Conservation (phyloP, 2,113 vertebrate species). For the Perognathus longimembris region DNA sequence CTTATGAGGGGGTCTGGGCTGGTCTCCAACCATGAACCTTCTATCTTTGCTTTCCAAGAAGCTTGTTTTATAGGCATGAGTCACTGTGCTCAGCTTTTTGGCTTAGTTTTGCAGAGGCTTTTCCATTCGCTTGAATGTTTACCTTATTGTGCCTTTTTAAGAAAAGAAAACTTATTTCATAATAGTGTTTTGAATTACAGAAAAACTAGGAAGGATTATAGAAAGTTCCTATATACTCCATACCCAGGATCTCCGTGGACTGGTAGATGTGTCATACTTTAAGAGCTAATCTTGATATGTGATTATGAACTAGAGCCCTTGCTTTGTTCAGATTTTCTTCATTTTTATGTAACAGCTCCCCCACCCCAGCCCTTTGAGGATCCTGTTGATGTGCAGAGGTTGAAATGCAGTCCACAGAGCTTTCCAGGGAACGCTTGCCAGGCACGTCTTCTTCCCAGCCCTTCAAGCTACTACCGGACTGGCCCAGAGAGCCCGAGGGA, state of each 20-base stretch:
- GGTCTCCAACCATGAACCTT: too few species aligned
- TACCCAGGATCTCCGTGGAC: not conserved
- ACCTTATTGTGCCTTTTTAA: not conserved
- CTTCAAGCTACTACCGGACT: not conserved
- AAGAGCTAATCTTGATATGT: not conserved
- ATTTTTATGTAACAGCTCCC: not conserved
- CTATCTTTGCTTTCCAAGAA: too few species aligned
- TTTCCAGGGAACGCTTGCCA: not conserved
- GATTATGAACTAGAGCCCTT: constrained; percentile 29
- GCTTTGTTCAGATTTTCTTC: constrained; percentile 41
- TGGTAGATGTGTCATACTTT: not conserved
- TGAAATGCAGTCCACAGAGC: not conserved
- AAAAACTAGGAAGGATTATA: constrained; percentile 6
- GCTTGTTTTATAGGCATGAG: too few species aligned
- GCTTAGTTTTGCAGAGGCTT: constrained; percentile 44
- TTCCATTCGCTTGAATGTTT: constrained; percentile 23
- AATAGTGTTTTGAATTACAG: constrained; percentile 12
- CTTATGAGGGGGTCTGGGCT: too few species aligned
- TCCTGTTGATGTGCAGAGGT: not conserved
- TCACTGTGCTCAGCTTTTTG: not conserved
- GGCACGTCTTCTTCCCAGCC: not conserved
- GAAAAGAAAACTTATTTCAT: not conserved
- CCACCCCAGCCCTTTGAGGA: not conserved
- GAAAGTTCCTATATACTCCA: not conserved
- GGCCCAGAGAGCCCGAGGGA: not conserved